Evolutionary conservation across 2,888 invertebrate species (phyloP).

Genomic region (Heliconius charithonia): DNA sequence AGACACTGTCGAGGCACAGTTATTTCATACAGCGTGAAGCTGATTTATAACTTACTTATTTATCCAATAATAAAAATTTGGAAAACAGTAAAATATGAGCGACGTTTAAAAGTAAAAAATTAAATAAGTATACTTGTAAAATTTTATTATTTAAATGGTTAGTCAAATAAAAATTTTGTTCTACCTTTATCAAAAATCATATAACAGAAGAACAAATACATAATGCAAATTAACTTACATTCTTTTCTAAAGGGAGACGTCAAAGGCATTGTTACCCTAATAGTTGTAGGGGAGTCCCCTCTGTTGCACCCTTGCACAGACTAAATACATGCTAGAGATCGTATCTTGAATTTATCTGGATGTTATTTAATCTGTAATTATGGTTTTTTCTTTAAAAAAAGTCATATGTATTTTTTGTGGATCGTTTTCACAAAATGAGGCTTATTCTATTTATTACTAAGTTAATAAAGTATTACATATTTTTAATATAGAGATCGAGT

Average conservation of each 20-base stretch:
- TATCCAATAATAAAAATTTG: no score
- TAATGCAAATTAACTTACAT: slow-evolving; percentile 77
- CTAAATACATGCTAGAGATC: slow-evolving; percentile 40
- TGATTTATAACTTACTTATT: no score
- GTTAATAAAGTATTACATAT: background rate
- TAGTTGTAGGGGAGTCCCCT: slow-evolving; percentile 65
- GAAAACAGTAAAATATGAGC: no score
- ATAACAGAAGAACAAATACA: slow-evolving; percentile 56
- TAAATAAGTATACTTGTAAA: slow-evolving; percentile 57
- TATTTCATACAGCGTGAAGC: no score
- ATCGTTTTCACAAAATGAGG: background rate
- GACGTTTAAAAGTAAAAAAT: background rate
- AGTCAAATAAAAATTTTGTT: slow-evolving; percentile 31
- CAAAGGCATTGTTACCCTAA: slow-evolving; percentile 70
- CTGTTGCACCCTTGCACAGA: slow-evolving; percentile 51
- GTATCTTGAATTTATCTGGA: slow-evolving; percentile 36
- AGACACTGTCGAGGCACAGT: background rate
- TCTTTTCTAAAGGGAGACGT: slow-evolving; percentile 59
- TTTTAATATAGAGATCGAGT: background rate
- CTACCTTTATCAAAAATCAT: slow-evolving; percentile 37
- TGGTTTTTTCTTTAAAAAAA: background rate
- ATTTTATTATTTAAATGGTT: slow-evolving; percentile 45
- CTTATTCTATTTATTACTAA: no score
- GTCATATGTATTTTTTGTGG: background rate
- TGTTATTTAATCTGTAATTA: slow-evolving; percentile 35